Base-by-base conservation (phyloP, 2,113 vertebrate species). In the Puma concolor region DNA sequence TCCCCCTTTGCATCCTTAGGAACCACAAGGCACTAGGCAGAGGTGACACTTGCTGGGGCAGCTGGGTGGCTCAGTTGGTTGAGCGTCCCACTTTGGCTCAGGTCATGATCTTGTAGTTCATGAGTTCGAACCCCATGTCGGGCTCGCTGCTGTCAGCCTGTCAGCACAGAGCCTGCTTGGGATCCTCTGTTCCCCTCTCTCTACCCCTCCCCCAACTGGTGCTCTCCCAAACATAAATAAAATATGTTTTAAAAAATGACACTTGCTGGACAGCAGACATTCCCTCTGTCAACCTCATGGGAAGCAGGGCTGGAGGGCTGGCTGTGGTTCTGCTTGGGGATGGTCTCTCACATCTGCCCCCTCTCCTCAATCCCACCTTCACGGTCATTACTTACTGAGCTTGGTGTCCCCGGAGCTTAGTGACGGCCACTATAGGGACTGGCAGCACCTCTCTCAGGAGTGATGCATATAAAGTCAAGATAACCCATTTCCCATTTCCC, bases 321-420 rank as follows among this genome's bases (percentile, higher is more conserved):
- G 9, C 7, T 5, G 31, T 0, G 2, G 10, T 25, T 50, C 89
- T 41, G 66, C 50, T 36, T 2, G 16, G 23, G 27, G 57, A 21
- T 12, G 9, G 27, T 19, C 72, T 92, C 57, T 33, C 16, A 36
- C 23, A 25, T 2, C 3, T 0, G 1, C 25, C 69, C 83, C 21
- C 3, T 23, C 52, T 81, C 7, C 0, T 21, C 83, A 82, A 10
- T 17, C 41, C 87, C 21, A 36, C 23, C 21, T 31, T 27, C 7
- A 38, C 0, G 19, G 25, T 31, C 1, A 0, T 10, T 2, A 1
- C 7, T 2, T 6, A 27, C 0, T 14, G 38, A 0, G 0, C n/a
- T 48, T 3, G 31, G 79, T 0, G 0, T 74, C 77, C 41, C 13
- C 9, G 33, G 87, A 71, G 57, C 50, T 31, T 48, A 23, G 0